Percentiles rank a stretch among this genome's conserved stretches.
phyloP scores from a whole-genome alignment of 2,888 invertebrate genomes.

The Alcis repandata region DNA sequence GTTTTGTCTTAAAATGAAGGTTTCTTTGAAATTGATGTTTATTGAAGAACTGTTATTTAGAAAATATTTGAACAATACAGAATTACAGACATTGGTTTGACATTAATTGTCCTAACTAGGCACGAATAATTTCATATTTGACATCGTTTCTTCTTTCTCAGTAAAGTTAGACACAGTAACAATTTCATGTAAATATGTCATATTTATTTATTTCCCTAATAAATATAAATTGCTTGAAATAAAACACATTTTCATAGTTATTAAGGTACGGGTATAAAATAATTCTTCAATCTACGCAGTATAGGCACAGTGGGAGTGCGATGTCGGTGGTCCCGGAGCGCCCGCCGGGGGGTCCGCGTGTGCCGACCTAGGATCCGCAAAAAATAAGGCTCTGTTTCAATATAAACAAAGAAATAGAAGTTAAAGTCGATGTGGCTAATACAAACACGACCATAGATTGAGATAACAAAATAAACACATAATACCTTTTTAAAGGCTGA shows the following conservation, averaged over 20 bases:
- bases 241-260: constrained; percentile 38
- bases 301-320: constrained; percentile 55
- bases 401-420: constrained; percentile 7
- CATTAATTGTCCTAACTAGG: no score
- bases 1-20: no score
- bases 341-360: constrained; percentile 52
- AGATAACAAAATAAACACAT: neutral
- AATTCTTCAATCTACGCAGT: constrained; percentile 42
- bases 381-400: constrained; percentile 28
- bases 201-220: neutral
- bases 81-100: no score
- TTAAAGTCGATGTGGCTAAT: constrained; percentile 3
- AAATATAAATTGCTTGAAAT: constrained; percentile 4
- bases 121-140: no score
- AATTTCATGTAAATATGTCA: neutral
- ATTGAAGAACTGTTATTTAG: no score
- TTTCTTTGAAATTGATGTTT: no score
- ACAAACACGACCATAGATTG: constrained; percentile 10
- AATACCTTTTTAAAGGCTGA: neutral
- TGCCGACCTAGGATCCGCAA: constrained; percentile 42
- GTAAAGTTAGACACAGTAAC: no score
- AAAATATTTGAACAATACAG: no score
- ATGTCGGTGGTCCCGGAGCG: constrained; percentile 58
- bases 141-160: no score
- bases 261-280: constrained; percentile 35